These are phyloP conservation scores for Coregonus sp. DNA, from an alignment of 2,797 vertebrate species.

Conservation along the genomic window DNA sequence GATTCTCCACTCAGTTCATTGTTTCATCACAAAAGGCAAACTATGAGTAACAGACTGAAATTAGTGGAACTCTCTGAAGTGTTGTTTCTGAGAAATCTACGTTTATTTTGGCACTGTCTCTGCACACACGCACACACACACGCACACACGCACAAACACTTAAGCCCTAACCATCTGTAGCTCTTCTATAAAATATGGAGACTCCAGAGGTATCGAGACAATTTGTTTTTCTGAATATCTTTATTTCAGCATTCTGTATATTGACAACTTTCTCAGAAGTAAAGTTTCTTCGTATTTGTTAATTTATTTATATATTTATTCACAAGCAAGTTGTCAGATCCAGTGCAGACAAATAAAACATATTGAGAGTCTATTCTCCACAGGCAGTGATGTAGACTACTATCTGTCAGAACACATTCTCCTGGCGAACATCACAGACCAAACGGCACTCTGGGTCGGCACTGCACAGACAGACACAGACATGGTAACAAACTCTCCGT, in stretches of 20 bases:
- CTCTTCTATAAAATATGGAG: conserved; percentile 3
- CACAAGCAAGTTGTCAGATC: conserved; percentile 13
- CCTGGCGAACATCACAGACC: conserved; percentile 2
- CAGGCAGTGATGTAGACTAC: neutral
- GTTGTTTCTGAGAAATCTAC: conserved; percentile 9
- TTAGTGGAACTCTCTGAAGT: neutral
- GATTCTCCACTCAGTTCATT: neutral
- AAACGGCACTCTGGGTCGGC: neutral
- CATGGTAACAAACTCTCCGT: neutral
- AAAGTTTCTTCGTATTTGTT: neutral
- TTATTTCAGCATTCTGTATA: neutral
- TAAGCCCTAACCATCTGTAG: conserved; percentile 2
- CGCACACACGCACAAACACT: neutral
- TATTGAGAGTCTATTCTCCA: conserved; percentile 5
- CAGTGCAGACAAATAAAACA: conserved; percentile 1
- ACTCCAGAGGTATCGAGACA: neutral
- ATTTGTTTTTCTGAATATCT: conserved; percentile 9
- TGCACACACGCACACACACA: neutral
- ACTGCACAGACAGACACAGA: neutral
- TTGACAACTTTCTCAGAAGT: neutral
- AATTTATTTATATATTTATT: neutral
- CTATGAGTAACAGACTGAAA: neutral
- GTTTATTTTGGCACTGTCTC: neutral
- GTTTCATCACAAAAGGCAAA: neutral
- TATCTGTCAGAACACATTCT: conserved; percentile 8